Evolutionary conservation across 2,113 vertebrate species (phyloP), one percentile per base, ranked within the genome.

Genomic region (Hydrochoerus hydrochaeris): DNA sequence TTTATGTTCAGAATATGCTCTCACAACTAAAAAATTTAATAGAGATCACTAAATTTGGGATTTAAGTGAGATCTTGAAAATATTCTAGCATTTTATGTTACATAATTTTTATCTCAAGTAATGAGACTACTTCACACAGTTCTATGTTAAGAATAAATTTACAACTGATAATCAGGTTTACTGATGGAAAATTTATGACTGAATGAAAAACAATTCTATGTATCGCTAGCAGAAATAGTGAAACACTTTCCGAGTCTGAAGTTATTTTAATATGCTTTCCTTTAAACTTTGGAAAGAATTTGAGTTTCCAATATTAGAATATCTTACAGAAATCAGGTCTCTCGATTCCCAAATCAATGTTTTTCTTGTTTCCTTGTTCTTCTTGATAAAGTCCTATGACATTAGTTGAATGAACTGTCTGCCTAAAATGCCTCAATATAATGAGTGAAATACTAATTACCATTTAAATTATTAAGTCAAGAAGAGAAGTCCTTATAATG

Each of bases 201-300:
- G 22, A 12, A 80, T 46, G 54, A 14, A 24, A 78, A 60, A 69
- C 8, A 32, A 57, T 5, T 19, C 17, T 69, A 73, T 19, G 20
- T 46, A 3, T 54, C 2, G 7, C 12, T 75, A 84, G 20, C 24
- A 19, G 17, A 65, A 38, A 38, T 49, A 10, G 24, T 5, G 20
- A 7, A 57, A n/a, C 0, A 67, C 1, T 17, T 49, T 1, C 4
- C 4, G 4, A 8, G 10, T 7, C 57, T 49, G 38, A n/a, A 19
- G 62, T 12, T 49, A 67, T n/a, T 73, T 73, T 49, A 90, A 85
- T 89, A 49, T 17, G 73, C 3, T 58, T 78, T 0, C 8, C n/a
- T 90, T n/a, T 54, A 85, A 81, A 57, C 28, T 26, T 17, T 71
- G 30, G 73, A 71, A 85, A 65, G 13, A 44, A 93, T 77, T 7